Percentiles rank a stretch among this genome's conserved stretches.
Evolutionary conservation across 2,113 vertebrate genomes (phyloP).

Genomic region (Pelmatolapia mariae): DNA sequence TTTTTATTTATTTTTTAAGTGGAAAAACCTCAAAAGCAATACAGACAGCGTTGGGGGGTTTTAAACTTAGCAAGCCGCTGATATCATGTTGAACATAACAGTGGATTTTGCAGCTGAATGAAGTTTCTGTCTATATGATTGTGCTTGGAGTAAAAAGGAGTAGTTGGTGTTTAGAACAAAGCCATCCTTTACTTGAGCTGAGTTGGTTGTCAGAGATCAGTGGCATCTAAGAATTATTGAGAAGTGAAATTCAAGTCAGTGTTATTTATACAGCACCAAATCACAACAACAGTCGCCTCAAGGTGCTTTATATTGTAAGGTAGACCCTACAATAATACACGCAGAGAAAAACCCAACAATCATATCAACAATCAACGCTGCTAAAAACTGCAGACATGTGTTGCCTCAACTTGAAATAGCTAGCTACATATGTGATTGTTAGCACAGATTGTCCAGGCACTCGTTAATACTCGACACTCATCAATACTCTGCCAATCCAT

Average conservation of each 20-base stretch:
- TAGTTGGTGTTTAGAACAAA: background rate
- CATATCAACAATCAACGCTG: background rate
- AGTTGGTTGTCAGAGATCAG: fast-evolving
- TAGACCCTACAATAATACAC: background rate
- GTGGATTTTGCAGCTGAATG: fast-evolving
- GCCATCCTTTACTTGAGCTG: background rate
- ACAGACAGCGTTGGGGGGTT: fast-evolving
- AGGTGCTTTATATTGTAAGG: fast-evolving
- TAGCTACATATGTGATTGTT: background rate
- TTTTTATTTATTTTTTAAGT: background rate
- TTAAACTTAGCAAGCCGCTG: background rate
- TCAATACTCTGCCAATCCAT: background rate
- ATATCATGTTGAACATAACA: background rate
- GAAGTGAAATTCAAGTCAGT: background rate
- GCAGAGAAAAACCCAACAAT: background rate
- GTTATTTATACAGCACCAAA: background rate
- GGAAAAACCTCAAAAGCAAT: background rate
- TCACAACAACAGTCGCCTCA: fast-evolving
- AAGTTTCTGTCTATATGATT: fast-evolving
- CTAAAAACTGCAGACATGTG: fast-evolving
- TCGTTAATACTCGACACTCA: fast-evolving
- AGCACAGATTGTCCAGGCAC: background rate
- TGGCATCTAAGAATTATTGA: background rate
- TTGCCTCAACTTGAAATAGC: background rate
- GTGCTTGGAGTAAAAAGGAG: fast-evolving